A percentile compares a stretch with the other conserved stretches of the same genome.
phyloP scores from a whole-genome alignment of 2,113 vertebrate genomes.

The Eurystomus gularis region DNA sequence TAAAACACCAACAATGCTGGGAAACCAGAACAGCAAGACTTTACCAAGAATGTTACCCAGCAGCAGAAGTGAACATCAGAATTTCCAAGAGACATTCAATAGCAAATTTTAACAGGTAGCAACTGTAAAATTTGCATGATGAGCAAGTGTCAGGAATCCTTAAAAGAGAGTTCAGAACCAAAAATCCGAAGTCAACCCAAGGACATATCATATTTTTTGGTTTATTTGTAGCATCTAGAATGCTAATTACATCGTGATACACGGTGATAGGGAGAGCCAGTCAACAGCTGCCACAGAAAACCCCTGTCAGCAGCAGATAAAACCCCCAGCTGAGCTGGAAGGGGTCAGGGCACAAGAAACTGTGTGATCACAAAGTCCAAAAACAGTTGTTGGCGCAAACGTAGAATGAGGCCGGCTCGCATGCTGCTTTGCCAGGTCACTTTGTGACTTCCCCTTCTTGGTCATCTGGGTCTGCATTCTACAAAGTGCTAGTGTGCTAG shows the following conservation, averaged over 20 bases:
- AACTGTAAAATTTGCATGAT: background rate
- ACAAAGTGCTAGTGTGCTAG: background rate
- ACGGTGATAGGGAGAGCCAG: background rate
- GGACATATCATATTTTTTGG: background rate
- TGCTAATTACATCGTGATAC: background rate
- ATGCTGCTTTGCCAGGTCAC: background rate
- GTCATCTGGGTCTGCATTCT: background rate
- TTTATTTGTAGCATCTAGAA: background rate
- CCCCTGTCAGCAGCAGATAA: background rate
- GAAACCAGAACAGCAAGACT: background rate
- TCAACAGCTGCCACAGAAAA: background rate
- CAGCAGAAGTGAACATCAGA: background rate
- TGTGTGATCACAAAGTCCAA: background rate
- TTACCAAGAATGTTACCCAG: background rate
- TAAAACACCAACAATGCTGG: background rate
- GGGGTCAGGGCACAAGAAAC: background rate
- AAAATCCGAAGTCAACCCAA: background rate
- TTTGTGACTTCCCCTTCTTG: background rate
- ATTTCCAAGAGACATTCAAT: background rate
- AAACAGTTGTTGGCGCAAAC: background rate
- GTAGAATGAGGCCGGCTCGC: background rate
- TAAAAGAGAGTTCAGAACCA: background rate
- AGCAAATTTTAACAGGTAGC: background rate
- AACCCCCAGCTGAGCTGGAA: background rate
- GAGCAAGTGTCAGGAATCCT: background rate